Evolutionary conservation across 2,888 invertebrate species (phyloP).

Genomic region (Caenorhabditis sp.): DNA sequence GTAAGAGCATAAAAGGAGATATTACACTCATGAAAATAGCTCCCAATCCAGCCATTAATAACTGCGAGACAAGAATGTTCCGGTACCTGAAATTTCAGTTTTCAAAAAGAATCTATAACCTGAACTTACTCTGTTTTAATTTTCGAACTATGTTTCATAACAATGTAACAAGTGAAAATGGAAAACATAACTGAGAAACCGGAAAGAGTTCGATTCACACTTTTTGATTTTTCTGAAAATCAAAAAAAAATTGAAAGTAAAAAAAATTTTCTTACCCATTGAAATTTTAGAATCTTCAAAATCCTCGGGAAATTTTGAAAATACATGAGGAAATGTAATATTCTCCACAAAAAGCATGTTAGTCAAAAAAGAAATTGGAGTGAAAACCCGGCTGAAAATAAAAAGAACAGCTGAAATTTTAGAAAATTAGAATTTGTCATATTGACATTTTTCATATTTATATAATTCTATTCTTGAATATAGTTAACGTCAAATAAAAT

Average conservation of each 20-base stretch:
- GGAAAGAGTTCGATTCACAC: neutral
- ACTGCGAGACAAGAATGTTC: constrained; percentile 22
- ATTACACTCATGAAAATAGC: constrained; percentile 13
- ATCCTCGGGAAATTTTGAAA: constrained; percentile 13
- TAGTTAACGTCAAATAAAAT: neutral
- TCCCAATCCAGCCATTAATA: constrained; percentile 12
- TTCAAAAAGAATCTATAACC: no score
- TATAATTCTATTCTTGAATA: neutral
- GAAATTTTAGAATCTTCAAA: constrained; percentile 3
- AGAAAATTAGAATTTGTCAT: neutral
- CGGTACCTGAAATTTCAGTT: constrained; percentile 15
- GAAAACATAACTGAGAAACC: constrained; percentile 7
- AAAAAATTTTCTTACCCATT: constrained; percentile 6
- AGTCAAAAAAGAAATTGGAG: no score
- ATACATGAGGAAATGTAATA: constrained; percentile 23
- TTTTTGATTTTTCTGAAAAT: constrained; percentile 2
- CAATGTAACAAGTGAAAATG: constrained; percentile 16
- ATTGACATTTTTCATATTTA: neutral
- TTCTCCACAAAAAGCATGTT: constrained; percentile 8
- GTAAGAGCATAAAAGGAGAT: constrained; percentile 17
- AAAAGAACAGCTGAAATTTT: neutral
- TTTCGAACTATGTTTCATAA: constrained; percentile 13
- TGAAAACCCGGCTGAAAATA: neutral
- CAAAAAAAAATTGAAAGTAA: neutral
- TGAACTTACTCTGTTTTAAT: constrained; percentile 25